Base-by-base conservation (phyloP, 2,113 vertebrate species). In the Cercocebus atys region DNA sequence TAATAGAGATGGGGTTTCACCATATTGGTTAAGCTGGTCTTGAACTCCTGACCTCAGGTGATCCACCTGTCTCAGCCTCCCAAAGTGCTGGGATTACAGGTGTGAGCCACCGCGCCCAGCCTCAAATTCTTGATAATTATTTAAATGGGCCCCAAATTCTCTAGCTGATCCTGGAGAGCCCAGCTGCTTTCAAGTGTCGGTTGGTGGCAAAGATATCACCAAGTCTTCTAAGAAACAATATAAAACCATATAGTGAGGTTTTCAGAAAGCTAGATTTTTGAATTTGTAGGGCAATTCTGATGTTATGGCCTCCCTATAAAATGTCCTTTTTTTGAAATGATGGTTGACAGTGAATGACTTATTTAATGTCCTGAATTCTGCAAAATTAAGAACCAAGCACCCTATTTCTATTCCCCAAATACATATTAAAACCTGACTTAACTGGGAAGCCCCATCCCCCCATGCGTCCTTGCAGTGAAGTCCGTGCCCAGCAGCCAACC, bases 221-320 rank as follows among this genome's bases (percentile, higher is more conserved):
- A 17, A 32, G 14, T 64, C 27, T 27, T 64, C 40, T 0, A 25
- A 72, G 75, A 30, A 66, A 38, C 0, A 16, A 73, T 57, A 40
- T 11, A 14, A 20, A 43, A 25, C 43, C 10, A 3, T 0, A 14
- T 0, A 7, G 30, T 0, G 66, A 78, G n/a, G 68, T 20, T 22
- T 16, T 14, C 1, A 3, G 35, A 9, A 70, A 61, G 52, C 17
- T 2, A 5, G 12, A 30, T n/a, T 14, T 2, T 0, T 2, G 16
- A 17, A 14, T 18, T 17, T 47, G 27, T 14, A 8, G 35, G 75
- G 14, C 8, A 13, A 38, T 3, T 45, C 45, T 27, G 64, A 87
- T 16, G 47, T 11, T 9, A 25, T 0, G 18, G 17, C 7, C 59
- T 50, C 64, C 59, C 40, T 78, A n/a, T 23, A 30, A 23, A 55